Evolutionary conservation across 2,888 invertebrate species (phyloP), one percentile per base, ranked within the genome.

Genomic region (Melieria omissa): DNA sequence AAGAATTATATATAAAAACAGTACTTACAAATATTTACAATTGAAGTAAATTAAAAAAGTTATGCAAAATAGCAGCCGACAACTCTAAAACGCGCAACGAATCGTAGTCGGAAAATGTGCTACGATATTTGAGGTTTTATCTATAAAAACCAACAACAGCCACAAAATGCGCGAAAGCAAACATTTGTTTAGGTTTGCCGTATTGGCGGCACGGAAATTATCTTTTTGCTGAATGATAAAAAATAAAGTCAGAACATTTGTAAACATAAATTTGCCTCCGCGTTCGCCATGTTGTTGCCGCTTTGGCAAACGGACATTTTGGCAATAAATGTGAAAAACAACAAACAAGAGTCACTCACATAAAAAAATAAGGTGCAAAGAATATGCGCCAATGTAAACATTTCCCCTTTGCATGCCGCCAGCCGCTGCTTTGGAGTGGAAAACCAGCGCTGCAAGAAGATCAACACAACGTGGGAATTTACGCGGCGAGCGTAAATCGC

Each of bases 161-260:
- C 44, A 52, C 16, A 67, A 57, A 67, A 67, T 60, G 52, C 57
- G 67, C 67, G 60, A 67, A 67, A 52, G 60, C 60, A 67, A 67
- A 67, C 67, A 67, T 67, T 67, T 67, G 61, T 61, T 67, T 67
- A 67, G 67, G 67, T 29, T 61, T 61, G n/a, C 52, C 67, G 60
- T 61, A 67, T 67, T 60, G 60, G 67, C 60, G 60, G 44, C 45
- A 52, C 42, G 64, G 44, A 65, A 54, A 65, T 65, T n/a, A 65
- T 42, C 41, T 14, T 14, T 54, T 60, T 12, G 60, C 41, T 41
- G 5, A 4, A 41, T 4, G 44, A 52, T 42, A 42, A 6, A 52
- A 64, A 8, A 42, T 29, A 29, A 29, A 29, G 29, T 29, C 29
- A 29, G 29, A 29, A 29, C 29, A 29, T 29, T 29, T 29, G 29